phyloP scores from a whole-genome alignment of 2,888 invertebrate species.

The Magallana nippona region DNA sequence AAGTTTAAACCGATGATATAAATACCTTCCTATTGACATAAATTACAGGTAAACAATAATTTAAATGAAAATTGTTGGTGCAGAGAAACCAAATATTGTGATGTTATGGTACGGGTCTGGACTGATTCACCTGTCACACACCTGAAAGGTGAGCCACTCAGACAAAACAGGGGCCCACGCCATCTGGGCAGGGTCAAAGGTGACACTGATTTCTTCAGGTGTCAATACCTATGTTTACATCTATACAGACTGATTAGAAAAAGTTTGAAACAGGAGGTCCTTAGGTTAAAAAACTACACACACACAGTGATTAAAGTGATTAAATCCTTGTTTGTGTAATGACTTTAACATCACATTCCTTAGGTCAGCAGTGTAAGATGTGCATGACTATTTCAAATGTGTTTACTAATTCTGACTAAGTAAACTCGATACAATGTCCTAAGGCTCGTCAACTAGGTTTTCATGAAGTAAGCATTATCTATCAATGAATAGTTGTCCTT shows the following conservation, averaged over 20 bases:
- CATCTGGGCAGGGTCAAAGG: constrained; percentile 4
- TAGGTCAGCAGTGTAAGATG: background rate
- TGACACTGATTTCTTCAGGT: background rate
- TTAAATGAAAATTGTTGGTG: background rate
- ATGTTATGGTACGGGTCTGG: background rate
- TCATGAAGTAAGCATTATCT: background rate
- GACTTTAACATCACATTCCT: constrained; percentile 5
- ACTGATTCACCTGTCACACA: background rate
- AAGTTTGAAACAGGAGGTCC: background rate
- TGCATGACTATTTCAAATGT: too few species aligned
- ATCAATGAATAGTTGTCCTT: constrained; percentile 17
- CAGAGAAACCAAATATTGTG: constrained; percentile 18
- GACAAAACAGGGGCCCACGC: background rate
- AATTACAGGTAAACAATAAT: constrained; percentile 17
- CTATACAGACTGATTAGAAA: background rate
- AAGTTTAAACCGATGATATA: constrained; percentile 30
- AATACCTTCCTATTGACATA: constrained; percentile 7
- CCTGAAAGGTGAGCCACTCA: background rate
- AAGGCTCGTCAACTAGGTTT: too few species aligned
- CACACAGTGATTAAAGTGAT: background rate
- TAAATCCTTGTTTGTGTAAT: background rate
- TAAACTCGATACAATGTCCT: too few species aligned
- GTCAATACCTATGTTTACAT: constrained; percentile 16
- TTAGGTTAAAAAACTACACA: background rate
- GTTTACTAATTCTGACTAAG: too few species aligned